Percentiles rank a stretch among this genome's conserved stretches.
phyloP scores from a whole-genome alignment of 2,888 invertebrate genomes.

The Crioceris asparagi region DNA sequence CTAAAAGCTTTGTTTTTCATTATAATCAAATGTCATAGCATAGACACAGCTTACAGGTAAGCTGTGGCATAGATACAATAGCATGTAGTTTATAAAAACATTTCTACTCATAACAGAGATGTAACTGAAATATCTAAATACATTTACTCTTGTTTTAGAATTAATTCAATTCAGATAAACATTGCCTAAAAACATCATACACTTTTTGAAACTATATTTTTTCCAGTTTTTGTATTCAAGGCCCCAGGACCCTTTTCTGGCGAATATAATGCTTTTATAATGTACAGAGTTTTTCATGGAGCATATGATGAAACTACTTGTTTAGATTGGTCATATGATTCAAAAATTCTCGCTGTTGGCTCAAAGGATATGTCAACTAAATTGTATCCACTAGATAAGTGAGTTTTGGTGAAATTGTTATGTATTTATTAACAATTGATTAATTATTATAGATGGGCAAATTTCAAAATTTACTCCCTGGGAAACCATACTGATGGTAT shows the following conservation, averaged over 20 bases:
- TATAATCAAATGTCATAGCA: too few species aligned
- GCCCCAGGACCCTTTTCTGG: slow-evolving; percentile 71
- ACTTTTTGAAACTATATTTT: slow-evolving; percentile 9
- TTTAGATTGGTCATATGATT: slow-evolving; percentile 89
- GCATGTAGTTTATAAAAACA: too few species aligned
- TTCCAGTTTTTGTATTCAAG: slow-evolving; percentile 73
- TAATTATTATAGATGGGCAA: slow-evolving; percentile 39
- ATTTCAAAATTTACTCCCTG: slow-evolving; percentile 66
- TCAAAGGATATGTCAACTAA: slow-evolving; percentile 82
- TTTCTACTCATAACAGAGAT: too few species aligned
- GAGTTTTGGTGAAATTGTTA: slow-evolving; percentile 12
- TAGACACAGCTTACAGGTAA: too few species aligned
- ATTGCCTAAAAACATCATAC: too few species aligned
- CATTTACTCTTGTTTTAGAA: too few species aligned
- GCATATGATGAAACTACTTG: slow-evolving; percentile 76
- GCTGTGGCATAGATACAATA: too few species aligned
- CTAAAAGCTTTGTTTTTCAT: neutral
- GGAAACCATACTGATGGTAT: slow-evolving; percentile 80
- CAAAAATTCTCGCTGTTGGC: slow-evolving; percentile 79
- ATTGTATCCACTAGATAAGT: slow-evolving; percentile 67
- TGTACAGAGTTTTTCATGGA: slow-evolving; percentile 73
- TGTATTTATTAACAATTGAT: neutral
- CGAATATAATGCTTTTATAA: slow-evolving; percentile 78
- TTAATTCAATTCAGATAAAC: too few species aligned
- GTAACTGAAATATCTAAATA: too few species aligned